Conservation (phyloP, 2,888 invertebrate species). For the Ischnus inquisitorius region DNA sequence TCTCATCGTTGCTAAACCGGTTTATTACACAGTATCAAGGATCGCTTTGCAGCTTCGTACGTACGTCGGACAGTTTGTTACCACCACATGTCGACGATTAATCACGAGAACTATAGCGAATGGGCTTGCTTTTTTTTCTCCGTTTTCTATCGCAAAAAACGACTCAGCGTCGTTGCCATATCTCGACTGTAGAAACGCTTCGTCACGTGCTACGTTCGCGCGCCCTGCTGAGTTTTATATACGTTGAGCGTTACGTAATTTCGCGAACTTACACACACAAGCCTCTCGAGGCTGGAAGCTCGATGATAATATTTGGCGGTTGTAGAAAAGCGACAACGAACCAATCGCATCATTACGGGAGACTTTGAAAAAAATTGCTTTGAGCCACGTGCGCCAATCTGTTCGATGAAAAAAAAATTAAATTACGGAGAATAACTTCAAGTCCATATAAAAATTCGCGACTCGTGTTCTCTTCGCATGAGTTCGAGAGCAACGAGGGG, state of each 20-base stretch:
- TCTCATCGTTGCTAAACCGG: background rate
- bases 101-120: constrained; percentile 9
- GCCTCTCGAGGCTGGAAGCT: background rate
- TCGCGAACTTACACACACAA: constrained; percentile 13
- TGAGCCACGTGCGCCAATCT: too few relatives aligned
- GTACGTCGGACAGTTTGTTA: background rate
- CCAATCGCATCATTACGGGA: too few relatives aligned
- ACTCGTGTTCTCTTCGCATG: too few relatives aligned
- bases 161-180: background rate
- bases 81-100: constrained; percentile 35
- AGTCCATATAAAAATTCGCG: too few relatives aligned
- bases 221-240: constrained; percentile 27
- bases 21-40: background rate
- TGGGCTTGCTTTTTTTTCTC: background rate
- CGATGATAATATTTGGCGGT: too few relatives aligned
- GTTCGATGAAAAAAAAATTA: too few relatives aligned
- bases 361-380: too few relatives aligned
- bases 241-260: constrained; percentile 58
- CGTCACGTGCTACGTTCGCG: constrained; percentile 46
- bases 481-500: too few relatives aligned
- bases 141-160: background rate
- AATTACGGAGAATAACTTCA: too few relatives aligned
- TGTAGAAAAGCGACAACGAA: too few relatives aligned
- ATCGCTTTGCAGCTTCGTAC: background rate
- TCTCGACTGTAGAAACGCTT: constrained; percentile 37